These are phyloP conservation scores for Caenorhabditis auriculariae DNA, from an alignment of 2,888 invertebrate genomes.

Conservation along the genomic window DNA sequence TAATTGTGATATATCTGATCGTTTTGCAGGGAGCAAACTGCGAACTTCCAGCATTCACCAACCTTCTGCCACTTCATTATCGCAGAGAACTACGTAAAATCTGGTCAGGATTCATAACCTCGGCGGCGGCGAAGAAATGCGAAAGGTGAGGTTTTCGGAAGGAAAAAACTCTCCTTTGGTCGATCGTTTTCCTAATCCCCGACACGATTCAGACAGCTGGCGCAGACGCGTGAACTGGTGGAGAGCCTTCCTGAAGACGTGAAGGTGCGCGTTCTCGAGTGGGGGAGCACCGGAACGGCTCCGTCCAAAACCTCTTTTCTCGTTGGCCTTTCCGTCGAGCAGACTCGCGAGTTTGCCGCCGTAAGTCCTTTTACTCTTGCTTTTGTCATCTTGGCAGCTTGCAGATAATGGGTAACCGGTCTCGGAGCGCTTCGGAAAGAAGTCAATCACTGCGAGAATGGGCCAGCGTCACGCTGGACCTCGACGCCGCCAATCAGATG, in stretches of 20 bases:
- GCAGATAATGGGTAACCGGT: conserved; percentile 29
- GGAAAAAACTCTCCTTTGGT: not conserved
- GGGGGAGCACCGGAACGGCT: conserved; percentile 9
- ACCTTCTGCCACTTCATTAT: conserved; percentile 20
- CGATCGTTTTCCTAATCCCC: not conserved
- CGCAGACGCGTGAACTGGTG: conserved; percentile 25
- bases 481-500: conserved; percentile 27
- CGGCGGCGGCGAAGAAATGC: conserved; percentile 22
- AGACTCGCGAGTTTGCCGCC: conserved; percentile 11
- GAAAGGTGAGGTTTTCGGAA: conserved; percentile 12
- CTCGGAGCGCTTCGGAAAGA: conserved; percentile 12
- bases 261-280: conserved; percentile 26
- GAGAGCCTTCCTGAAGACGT: conserved; percentile 21
- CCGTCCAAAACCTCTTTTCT: conserved; percentile 13
- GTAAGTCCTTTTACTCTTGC: conserved; percentile 1
- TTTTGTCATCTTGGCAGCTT: not conserved
- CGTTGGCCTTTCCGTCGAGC: conserved; percentile 18
- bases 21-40: no score
- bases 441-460: conserved; percentile 22
- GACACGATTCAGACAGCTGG: conserved; percentile 23
- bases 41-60: conserved; percentile 23
- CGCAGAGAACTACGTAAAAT: conserved; percentile 27
- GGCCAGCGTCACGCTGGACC: conserved; percentile 19
- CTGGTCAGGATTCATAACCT: conserved; percentile 25
- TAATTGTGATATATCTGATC: no score